Evolutionary conservation across 1,140 invertebrate species (phyloP), one percentile per base, ranked within the genome.

Genomic region (Zaprionus lachaisei): DNA sequence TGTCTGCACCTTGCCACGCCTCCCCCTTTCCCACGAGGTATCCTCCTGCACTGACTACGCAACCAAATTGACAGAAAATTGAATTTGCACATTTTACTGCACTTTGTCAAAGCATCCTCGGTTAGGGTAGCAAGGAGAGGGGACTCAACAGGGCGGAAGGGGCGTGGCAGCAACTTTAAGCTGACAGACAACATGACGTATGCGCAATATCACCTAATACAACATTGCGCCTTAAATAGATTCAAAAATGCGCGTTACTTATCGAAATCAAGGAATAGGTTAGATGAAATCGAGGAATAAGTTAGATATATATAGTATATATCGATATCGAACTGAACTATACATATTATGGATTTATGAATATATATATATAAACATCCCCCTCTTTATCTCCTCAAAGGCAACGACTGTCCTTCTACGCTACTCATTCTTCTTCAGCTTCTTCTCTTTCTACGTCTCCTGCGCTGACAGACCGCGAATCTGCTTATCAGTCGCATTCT

Each of bases 71-170:
- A 78, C 73, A 76, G 75, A 81, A 89, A 89, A 87, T 87, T 81
- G 51, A 87, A 89, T 89, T 87, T 87, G 78, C 85, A 87, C 84
- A 89, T 87, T 79, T 87, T 87, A 71, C 78, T 87, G 84, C 84
- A 86, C 67, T 82, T 82, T 77, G 64, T 80, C 71, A 81, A 73
- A 61, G 78, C 44, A 37, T 28, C 37, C 22, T 9, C 47, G 14
- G 14, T 9, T 34, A 4, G n/a, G n/a, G 15, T n/a, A 9, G 6
- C 14, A 61, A 38, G 37, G 14, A n/a, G 5, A 17, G n/a, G 41
- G 4, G 34, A 47, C 56, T 24, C 12, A 11, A 7, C 5, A 11
- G 17, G 7, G n/a, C 9, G 5, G 26, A n/a, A 26, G 7, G 14
- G 7, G 15, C 9, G 22, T 5, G 4, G 37, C 7, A 34, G n/a